Evolutionary conservation across 1,140 invertebrate genomes (phyloP), one percentile per base, ranked within the genome.

Genomic region (Doryteuthis pealeii): DNA sequence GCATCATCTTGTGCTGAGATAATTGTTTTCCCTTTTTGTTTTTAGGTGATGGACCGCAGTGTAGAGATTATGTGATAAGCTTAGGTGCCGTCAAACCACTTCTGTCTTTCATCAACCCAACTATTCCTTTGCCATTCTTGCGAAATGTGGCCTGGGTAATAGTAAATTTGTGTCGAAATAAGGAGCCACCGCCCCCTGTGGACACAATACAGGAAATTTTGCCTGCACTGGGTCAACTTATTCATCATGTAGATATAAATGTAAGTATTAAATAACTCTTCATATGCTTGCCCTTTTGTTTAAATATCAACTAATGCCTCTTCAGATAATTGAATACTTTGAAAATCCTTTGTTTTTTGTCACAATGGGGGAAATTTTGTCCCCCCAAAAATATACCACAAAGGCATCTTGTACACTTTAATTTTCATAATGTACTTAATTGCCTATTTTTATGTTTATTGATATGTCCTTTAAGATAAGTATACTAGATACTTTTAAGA

Each of bases 171-270:
- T 89, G 87, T 78, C 81, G 88, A 10, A 87, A 89, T 80, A 89
- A 89, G 78, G 87, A 89, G 58, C 87, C 88, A 32, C 85, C 87
- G 8, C 87, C 87, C 10, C 83, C 86, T 8, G 74, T 82, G 10
- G 83, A 86, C 18, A 97, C 96, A 10, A 97, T 99, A 79, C 90
- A 93, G 83, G 94, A 97, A 88, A 93, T 99, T 85, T 91, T 99
- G 80, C 97, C 98, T 67, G 96, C 97, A 69, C 91, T 99, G 30
- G 94, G 94, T 87, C 90, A 94, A 82, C 92, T 99, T 28, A 99
- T 99, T 81, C 94, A 96, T 89, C 96, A 99, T 88, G 92, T 91
- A 78, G 98, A 99, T 90, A 94, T 94, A 69, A 98, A 96, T 91
- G 94, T 96, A 90, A 93, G 93, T 91, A 77, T 43, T 49, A 15